Evolutionary conservation across 2,113 vertebrate species (phyloP).

Genomic region (Passer domesticus): DNA sequence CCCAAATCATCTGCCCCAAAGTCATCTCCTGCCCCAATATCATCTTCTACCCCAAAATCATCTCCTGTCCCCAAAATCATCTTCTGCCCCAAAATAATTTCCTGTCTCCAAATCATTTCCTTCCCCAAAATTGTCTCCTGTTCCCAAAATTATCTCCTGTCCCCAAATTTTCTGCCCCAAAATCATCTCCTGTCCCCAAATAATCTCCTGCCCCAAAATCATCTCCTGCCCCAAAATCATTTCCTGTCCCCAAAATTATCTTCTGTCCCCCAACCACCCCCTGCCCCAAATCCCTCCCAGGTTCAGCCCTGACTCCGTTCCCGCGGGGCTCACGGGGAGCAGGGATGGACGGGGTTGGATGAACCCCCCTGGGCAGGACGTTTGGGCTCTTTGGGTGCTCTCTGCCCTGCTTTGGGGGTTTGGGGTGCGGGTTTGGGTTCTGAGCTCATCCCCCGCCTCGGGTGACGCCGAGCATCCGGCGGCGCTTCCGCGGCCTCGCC

Average conservation of each 20-base stretch:
- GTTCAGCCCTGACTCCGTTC: fast-evolving
- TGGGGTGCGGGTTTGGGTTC: not conserved
- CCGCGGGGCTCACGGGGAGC: fast-evolving
- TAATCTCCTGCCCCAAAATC: too few species aligned
- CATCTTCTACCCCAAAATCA: not conserved
- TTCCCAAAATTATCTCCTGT: not conserved
- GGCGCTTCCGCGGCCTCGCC: not conserved
- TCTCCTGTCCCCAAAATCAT: not conserved
- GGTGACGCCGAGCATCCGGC: not conserved
- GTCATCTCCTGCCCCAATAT: not conserved
- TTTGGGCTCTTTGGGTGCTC: fast-evolving
- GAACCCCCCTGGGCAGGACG: fast-evolving
- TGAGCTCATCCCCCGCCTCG: not conserved
- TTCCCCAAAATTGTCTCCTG: too few species aligned
- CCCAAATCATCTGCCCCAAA: not conserved
- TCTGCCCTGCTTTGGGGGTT: not conserved
- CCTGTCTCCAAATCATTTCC: too few species aligned
- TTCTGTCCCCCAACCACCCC: not conserved
- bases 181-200: not conserved
- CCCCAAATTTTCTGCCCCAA: not conserved
- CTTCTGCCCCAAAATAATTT: too few species aligned
- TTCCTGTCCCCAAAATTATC: not conserved
- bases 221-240: not conserved
- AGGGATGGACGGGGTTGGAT: not conserved
- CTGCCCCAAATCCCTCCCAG: not conserved